Percentiles rank a stretch among this genome's conserved stretches.
These are phyloP conservation scores for Salvelinus namaycush DNA, from an alignment of 2,113 vertebrate genomes.

Conservation along the genomic window DNA sequence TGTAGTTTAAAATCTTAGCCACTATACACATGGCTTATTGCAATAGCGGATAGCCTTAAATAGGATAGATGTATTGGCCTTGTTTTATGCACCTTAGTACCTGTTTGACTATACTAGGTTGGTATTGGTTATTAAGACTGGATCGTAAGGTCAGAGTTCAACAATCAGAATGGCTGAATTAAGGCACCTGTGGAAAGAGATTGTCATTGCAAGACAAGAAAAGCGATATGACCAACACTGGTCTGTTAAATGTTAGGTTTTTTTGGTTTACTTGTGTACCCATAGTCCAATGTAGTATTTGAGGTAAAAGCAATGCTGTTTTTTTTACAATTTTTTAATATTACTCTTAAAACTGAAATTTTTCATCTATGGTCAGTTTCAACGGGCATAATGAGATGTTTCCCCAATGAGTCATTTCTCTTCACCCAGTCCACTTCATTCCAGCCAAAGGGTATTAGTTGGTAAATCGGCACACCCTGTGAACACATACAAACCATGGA, in stretches of 20 bases:
- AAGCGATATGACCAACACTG: not conserved
- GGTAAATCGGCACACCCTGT: not conserved
- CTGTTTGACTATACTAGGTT: slow-evolving; percentile 12
- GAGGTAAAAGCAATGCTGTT: not conserved
- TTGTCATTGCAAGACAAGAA: slow-evolving; percentile 1
- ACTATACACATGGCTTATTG: slow-evolving; percentile 41
- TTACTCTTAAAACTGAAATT: not conserved
- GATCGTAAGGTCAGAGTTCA: not conserved
- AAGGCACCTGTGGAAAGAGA: not conserved
- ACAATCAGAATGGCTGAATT: slow-evolving; percentile 1
- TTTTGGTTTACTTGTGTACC: not conserved
- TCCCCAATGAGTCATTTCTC: not conserved
- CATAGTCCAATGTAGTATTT: not conserved
- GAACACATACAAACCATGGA: not conserved
- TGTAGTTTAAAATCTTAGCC: slow-evolving; percentile 44
- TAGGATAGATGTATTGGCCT: slow-evolving; percentile 11
- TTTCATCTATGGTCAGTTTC: not conserved
- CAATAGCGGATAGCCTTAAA: slow-evolving; percentile 22
- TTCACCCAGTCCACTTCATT: not conserved
- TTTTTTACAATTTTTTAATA: not conserved
- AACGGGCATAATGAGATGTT: not conserved
- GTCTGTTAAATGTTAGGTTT: not conserved
- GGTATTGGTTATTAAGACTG: not conserved
- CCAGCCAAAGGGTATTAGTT: not conserved
- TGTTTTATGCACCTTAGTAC: slow-evolving; percentile 32